phyloP scores from a whole-genome alignment of 1,140 invertebrate genomes.

The Bilobella aurantiaca region DNA sequence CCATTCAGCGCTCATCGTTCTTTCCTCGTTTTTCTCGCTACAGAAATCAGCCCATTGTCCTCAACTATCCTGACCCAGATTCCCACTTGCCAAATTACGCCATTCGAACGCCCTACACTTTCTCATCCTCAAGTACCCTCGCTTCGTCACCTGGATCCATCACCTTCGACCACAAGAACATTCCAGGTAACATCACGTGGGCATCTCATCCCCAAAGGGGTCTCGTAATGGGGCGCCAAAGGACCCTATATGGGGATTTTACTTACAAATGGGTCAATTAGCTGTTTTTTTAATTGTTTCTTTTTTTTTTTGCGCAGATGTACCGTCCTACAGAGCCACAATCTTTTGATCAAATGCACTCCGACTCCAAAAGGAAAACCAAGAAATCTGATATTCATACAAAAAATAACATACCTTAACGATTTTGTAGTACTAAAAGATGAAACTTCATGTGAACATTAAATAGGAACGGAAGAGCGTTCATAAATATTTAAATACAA shows the following conservation, averaged over 20 bases:
- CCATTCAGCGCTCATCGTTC: not conserved
- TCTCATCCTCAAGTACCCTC: not conserved
- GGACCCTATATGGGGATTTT: too few species aligned
- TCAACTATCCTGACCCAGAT: constrained; percentile 5
- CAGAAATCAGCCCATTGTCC: not conserved
- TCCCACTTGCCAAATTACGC: constrained; percentile 5
- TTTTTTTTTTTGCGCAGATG: not conserved
- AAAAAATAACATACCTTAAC: too few species aligned
- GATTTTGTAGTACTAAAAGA: too few species aligned
- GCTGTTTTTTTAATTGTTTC: not conserved
- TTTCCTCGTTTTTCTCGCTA: constrained; percentile 3
- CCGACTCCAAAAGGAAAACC: not conserved
- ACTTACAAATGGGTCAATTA: not conserved
- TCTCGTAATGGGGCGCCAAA: too few species aligned
- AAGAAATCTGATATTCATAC: too few species aligned
- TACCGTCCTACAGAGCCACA: not conserved
- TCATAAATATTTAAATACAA: too few species aligned
- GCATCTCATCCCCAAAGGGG: too few species aligned
- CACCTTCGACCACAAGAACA: too few species aligned
- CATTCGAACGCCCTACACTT: not conserved
- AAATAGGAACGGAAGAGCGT: too few species aligned
- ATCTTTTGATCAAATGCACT: not conserved
- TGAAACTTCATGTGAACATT: too few species aligned
- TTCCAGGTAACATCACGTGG: too few species aligned
- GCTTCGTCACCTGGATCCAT: not conserved